Percentiles rank a stretch among this genome's conserved stretches.
phyloP scores from a whole-genome alignment of 2,888 invertebrate species.

The Pediacus dermestoides region DNA sequence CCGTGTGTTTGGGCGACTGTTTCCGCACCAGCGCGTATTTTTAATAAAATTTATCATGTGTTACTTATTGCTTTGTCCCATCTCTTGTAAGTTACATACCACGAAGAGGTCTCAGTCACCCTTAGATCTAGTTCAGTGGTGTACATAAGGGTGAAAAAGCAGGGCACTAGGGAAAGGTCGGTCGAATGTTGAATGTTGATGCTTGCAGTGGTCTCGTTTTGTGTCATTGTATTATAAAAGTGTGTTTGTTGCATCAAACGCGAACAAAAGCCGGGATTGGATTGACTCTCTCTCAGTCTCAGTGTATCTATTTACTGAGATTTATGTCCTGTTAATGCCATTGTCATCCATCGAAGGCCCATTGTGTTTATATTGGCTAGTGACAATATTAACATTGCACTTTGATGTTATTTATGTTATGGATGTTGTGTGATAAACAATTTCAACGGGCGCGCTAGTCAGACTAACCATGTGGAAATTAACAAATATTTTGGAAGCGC shows the following conservation, averaged over 20 bases:
- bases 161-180: no score
- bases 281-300: constrained; percentile 35
- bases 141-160: constrained; percentile 27
- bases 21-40: constrained; percentile 39
- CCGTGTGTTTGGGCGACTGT: constrained; percentile 45
- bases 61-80: constrained; percentile 40
- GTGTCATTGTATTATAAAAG: constrained; percentile 40
- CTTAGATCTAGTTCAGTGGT: constrained; percentile 47
- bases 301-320: constrained; percentile 39
- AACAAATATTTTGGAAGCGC: constrained; percentile 38
- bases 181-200: no score
- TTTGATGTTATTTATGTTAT: constrained; percentile 39
- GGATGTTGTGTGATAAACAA: constrained; percentile 37
- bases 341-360: constrained; percentile 45
- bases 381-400: constrained; percentile 45
- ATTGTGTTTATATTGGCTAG: constrained; percentile 48
- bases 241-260: constrained; percentile 40
- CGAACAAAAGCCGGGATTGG: constrained; percentile 37
- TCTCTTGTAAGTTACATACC: constrained; percentile 25
- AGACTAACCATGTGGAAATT: constrained; percentile 45
- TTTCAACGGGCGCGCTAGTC: constrained; percentile 42
- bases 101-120: constrained; percentile 32
- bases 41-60: constrained; percentile 49
- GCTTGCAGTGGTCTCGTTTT: constrained; percentile 45
- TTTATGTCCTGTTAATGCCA: constrained; percentile 50